These are phyloP conservation scores for Gymnopithys bicolor DNA, from an alignment of 2,797 vertebrate species.

Conservation along the genomic window DNA sequence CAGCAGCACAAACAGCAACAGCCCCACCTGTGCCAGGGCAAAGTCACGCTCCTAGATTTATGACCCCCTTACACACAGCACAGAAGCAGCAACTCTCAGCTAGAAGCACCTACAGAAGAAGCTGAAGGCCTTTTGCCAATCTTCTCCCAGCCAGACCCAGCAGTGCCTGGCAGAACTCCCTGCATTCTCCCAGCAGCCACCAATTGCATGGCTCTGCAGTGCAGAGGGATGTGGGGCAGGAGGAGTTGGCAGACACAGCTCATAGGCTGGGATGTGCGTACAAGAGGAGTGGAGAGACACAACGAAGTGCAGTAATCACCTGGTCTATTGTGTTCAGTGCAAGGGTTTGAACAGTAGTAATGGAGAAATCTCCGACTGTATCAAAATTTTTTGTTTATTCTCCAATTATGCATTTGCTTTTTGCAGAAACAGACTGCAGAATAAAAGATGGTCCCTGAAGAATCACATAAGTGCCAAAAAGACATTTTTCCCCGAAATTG, in stretches of 20 bases:
- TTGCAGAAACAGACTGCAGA: not conserved
- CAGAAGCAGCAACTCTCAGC: not conserved
- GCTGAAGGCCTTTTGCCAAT: not conserved
- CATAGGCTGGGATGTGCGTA: too few species aligned
- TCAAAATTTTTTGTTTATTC: not conserved
- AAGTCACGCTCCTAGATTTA: not conserved
- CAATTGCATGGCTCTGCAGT: not conserved
- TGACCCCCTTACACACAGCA: rapidly evolving
- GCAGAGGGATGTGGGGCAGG: too few species aligned
- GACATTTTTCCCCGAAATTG: not conserved
- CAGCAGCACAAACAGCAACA: not conserved
- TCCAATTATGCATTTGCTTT: not conserved
- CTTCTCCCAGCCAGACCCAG: not conserved
- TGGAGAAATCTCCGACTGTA: not conserved
- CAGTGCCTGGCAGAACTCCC: not conserved
- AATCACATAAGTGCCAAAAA: not conserved
- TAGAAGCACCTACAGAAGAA: rapidly evolving
- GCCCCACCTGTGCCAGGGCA: rapidly evolving
- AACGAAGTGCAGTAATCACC: rapidly evolving
- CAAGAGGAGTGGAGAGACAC: too few species aligned
- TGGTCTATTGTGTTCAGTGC: not conserved
- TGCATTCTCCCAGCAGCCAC: not conserved
- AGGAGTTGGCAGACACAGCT: not conserved
- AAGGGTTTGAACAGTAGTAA: not conserved
- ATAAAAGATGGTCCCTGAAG: not conserved